Percentiles rank a stretch among this genome's conserved stretches.
Conservation (phyloP, 2,113 vertebrate genomes). For the human region DNA sequence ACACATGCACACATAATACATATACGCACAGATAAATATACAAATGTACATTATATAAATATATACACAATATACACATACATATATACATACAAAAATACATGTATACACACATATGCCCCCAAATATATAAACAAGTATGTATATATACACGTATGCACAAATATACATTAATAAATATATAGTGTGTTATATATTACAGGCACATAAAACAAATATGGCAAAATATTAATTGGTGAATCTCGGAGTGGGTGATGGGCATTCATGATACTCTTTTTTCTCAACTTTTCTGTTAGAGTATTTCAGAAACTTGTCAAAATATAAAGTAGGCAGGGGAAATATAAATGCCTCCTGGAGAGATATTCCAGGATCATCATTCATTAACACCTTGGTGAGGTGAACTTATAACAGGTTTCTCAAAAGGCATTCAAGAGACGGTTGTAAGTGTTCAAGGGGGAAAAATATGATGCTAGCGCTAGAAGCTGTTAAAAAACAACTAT, state of each 20-base stretch:
- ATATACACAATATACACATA: not conserved
- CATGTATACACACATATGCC: not conserved
- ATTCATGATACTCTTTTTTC: not conserved
- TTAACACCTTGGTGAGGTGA: not conserved
- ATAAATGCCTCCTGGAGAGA: not conserved
- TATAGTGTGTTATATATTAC: not conserved
- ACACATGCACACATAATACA: not conserved
- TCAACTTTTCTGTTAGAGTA: not conserved
- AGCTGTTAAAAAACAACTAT: not conserved
- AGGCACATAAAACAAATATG: not conserved
- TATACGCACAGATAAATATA: not conserved
- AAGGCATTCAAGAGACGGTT: not conserved
- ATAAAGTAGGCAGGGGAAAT: not conserved
- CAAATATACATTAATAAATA: not conserved
- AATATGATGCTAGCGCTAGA: too few species aligned
- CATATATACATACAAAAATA: not conserved
- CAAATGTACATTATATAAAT: not conserved
- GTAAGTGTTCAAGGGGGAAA: not conserved
- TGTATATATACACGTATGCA: not conserved
- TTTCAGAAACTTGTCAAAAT: not conserved
- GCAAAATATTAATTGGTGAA: not conserved
- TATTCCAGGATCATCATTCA: not conserved
- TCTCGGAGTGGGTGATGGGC: not conserved
- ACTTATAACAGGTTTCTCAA: not conserved
- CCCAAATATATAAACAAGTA: not conserved